These are phyloP conservation scores for Poecilobothrus nobilitatus DNA, from an alignment of 2,888 invertebrate genomes.

Conservation along the genomic window DNA sequence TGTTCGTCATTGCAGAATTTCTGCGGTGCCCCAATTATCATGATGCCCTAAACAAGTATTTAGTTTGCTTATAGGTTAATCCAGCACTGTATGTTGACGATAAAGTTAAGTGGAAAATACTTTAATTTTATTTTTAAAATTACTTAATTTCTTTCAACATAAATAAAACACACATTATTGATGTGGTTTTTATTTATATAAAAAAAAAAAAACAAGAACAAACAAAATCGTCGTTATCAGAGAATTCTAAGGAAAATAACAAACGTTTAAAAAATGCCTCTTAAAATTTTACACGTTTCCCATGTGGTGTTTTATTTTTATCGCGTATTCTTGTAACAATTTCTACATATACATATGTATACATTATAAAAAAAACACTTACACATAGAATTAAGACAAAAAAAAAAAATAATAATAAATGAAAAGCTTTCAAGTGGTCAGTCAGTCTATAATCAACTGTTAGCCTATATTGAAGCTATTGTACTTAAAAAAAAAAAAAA, in stretches of 20 bases:
- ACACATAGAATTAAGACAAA: not conserved
- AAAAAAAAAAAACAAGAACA: not conserved
- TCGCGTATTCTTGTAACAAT: not conserved
- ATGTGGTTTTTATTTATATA: not conserved
- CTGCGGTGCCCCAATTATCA: no score
- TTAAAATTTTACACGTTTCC: not conserved
- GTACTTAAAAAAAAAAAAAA: not conserved
- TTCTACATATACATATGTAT: not conserved
- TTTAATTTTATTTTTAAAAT: no score
- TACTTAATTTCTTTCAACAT: no score
- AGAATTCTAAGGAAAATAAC: not conserved
- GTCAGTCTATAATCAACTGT: not conserved
- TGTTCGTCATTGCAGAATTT: no score
- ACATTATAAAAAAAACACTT: no score
- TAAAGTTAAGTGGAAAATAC: no score
- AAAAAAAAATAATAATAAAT: not conserved
- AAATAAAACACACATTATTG: no score
- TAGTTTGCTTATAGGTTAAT: no score
- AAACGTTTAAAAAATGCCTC: not conserved
- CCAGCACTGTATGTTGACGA: no score
- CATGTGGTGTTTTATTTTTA: constrained; percentile 4
- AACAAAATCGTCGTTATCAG: not conserved
- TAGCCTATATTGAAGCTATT: not conserved
- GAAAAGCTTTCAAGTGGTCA: not conserved
- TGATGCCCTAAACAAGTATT: no score